Percentiles rank a stretch among this genome's conserved stretches.
Evolutionary conservation across 2,113 vertebrate genomes (phyloP).

Genomic region (Chiloscyllium plagiosum): DNA sequence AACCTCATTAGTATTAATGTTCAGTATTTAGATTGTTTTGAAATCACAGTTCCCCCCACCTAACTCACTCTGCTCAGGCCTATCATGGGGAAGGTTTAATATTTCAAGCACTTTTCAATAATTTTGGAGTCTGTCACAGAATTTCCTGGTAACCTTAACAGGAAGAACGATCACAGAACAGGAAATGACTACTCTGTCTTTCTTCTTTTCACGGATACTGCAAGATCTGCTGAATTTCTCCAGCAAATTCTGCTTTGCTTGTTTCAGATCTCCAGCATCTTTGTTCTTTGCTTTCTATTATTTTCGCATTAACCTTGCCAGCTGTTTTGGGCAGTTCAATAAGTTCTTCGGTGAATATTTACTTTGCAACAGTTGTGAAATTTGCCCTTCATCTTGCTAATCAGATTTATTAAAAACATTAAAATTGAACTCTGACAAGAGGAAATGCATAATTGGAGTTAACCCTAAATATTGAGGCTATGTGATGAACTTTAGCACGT

Average conservation of each 20-base stretch:
- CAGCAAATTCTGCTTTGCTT: too few relatives aligned
- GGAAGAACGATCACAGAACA: too few relatives aligned
- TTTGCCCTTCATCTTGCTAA: not conserved
- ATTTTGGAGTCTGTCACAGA: not conserved
- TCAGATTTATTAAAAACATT: not conserved
- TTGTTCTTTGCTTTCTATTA: too few relatives aligned
- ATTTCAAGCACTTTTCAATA: not conserved
- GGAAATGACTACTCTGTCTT: too few relatives aligned
- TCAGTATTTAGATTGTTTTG: not conserved
- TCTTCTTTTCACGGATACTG: too few relatives aligned
- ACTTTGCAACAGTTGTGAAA: not conserved
- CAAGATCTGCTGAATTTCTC: too few relatives aligned
- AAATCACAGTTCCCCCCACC: not conserved
- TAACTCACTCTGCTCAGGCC: not conserved
- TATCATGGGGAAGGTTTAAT: not conserved
- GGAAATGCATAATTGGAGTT: not conserved
- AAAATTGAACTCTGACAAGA: not conserved
- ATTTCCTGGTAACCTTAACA: not conserved
- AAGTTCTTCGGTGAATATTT: not conserved
- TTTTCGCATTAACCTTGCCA: not conserved
- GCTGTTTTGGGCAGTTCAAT: not conserved
- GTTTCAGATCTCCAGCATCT: too few relatives aligned
- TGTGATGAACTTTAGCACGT: not conserved
- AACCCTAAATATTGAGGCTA: not conserved
- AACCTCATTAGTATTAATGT: too few relatives aligned